phyloP scores from a whole-genome alignment of 2,797 vertebrate genomes.

The Parotocinclus haroldoi region DNA sequence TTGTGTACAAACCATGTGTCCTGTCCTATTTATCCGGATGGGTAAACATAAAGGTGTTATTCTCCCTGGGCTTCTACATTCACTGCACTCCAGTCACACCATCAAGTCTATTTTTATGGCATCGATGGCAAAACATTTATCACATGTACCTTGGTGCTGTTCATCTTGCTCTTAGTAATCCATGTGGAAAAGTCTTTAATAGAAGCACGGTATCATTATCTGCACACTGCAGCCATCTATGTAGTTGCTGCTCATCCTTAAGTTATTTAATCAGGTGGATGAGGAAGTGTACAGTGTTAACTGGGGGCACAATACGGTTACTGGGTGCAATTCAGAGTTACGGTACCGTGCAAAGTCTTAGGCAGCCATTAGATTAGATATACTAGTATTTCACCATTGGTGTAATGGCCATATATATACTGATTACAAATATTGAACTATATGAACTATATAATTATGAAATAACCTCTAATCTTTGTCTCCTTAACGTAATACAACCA shows the following conservation, averaged over 20 bases:
- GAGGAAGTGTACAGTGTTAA: conserved; percentile 70
- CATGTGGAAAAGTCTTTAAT: conserved; percentile 39
- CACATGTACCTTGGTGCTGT: conserved; percentile 9
- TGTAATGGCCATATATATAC: too few relatives aligned
- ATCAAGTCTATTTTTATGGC: background rate
- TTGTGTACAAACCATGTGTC: conserved; percentile 30
- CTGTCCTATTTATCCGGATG: conserved; percentile 10
- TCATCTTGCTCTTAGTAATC: conserved; percentile 4
- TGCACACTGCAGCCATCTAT: background rate
- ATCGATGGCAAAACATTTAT: conserved; percentile 25
- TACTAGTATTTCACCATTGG: too few relatives aligned
- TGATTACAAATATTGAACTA: too few relatives aligned
- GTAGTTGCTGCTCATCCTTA: conserved; percentile 57
- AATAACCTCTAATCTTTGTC: too few relatives aligned
- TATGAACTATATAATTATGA: too few relatives aligned
- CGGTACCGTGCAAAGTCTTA: background rate
- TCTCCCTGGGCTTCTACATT: conserved; percentile 10
- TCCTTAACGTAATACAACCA: too few relatives aligned
- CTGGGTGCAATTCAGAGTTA: conserved; percentile 55
- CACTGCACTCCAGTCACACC: conserved; percentile 13
- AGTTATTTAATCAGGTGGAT: conserved; percentile 74
- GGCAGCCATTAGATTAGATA: too few relatives aligned
- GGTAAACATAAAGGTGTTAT: conserved; percentile 21
- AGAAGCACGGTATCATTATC: conserved; percentile 39
- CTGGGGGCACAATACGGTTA: conserved; percentile 67